Base-by-base conservation (phyloP, 1,140 invertebrate species). In the Eupristina koningsbergeri region DNA sequence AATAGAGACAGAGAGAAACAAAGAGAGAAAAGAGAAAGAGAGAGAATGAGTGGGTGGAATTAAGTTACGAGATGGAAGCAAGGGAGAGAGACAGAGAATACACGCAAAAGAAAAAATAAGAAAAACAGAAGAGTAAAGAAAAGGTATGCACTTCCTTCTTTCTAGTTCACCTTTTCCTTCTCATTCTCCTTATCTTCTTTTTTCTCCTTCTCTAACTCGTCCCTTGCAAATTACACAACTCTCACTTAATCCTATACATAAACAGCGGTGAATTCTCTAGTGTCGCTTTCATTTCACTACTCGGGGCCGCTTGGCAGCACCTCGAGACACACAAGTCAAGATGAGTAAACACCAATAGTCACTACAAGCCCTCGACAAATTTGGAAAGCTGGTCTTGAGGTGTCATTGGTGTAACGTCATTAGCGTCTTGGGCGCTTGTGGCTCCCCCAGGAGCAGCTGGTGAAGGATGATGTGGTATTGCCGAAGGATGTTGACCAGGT, bases 351-450 rank as follows among this genome's bases (percentile, higher is more conserved):
- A n/a, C 22, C 31, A 74, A 89, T 86, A 89, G 88, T 91, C 94
- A 95, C 95, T 96, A 97, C 94, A 98, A 97, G 92, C 97, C 96
- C 93, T 98, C 97, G 87, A 98, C 97, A 93, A 97, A 98, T 93
- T 98, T 98, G 86, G 96, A 96, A 86, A 98, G 94, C 92, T 98
- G 96, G 93, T 98, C 97, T 92, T 97, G 97, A 86, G 96, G 96
- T 87, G 97, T 97, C 93, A 98, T 95, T 63, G 95, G 93, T 36
- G 95, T 92, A 39, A 94, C 93, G 69, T 95, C 95, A 79, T 92
- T 91, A 85, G 93, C 84, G 88, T 93, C 89, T 86, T 92, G 80
- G 87, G 92, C 90, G 89, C 88, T 89, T 87, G 92, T 89, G 89
- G 88, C 89, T 85, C 92, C 85, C 81, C 93, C 89, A 84, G 91